Evolutionary conservation across 1,140 invertebrate genomes (phyloP), one percentile per base, ranked within the genome.

Genomic region (Scaptomyza hsui): DNA sequence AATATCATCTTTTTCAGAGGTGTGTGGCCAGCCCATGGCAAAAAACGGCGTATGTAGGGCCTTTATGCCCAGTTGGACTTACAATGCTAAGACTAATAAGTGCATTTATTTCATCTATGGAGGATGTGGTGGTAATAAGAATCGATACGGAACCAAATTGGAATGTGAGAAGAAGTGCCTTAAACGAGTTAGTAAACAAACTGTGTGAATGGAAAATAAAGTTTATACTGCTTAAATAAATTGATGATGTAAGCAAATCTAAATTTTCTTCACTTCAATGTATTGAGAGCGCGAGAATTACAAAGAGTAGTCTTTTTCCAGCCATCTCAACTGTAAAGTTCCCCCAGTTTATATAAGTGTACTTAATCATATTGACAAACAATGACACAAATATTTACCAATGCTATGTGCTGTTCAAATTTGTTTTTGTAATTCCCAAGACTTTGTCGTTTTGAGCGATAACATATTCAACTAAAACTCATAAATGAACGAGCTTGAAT

Each of bases 21-120:
- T 67, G 10, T 75, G 73, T 15, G 64, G 61, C 3, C 45, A 56
- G 5, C 24, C 44, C 1, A 57, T 78, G 15, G 72, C 79, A 1
- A 7, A 1, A 0, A 53, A 70, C 42, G 78, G 79, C 1, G 15
- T 53, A 7, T 89, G 85, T 32, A 7, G 12, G 0, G 83, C 55
- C 1, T 72, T 42, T 26, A 55, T 63, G 0, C 65, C 60, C n/a
- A 63, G 90, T 92, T 69, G 91, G 89, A 60, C 59, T 88, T 98
- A 95, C 83, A 94, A 98, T 79, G 80, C 91, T 0, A 92, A 93
- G 1, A 92, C 93, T 12, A 94, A 95, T 73, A 93, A 94, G 16
- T 97, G 96, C 76, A 92, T 93, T 0, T 94, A 95, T 72, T 97
- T 97, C 74, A 93, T 95, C 7, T 97, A 95, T 80, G 94, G 95